Evolutionary conservation across 2,888 invertebrate species (phyloP).

Genomic region (Leptinotarsa juncta): DNA sequence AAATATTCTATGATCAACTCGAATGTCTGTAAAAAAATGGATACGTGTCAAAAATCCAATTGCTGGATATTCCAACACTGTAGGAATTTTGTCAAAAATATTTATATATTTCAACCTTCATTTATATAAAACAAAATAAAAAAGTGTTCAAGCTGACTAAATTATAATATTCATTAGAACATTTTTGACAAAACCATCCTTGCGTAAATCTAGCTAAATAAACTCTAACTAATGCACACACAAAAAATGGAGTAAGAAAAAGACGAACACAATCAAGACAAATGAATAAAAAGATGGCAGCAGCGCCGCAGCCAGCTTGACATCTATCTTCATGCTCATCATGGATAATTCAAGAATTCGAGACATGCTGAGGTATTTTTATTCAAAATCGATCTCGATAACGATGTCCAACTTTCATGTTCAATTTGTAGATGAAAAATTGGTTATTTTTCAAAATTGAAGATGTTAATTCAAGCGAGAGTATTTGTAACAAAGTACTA

Average conservation of each 20-base stretch:
- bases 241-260: constrained; percentile 41
- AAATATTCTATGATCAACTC: not conserved
- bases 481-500: constrained; percentile 15
- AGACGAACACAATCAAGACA: constrained; percentile 52
- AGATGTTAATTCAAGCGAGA: constrained; percentile 41
- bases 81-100: constrained; percentile 5
- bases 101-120: not conserved
- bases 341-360: constrained; percentile 41
- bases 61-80: constrained; percentile 1
- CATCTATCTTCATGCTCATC: constrained; percentile 58
- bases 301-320: constrained; percentile 62
- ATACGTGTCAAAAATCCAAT: not conserved
- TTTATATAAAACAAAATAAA: constrained; percentile 2
- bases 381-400: constrained; percentile 34
- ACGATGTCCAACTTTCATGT: constrained; percentile 40
- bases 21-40: not conserved
- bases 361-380: constrained; percentile 53
- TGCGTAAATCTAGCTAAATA: constrained; percentile 39
- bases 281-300: constrained; percentile 57
- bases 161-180: not conserved
- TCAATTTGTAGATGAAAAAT: constrained; percentile 38
- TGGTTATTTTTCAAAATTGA: constrained; percentile 32
- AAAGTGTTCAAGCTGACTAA: no score
- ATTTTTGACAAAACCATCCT: constrained; percentile 36
- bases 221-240: constrained; percentile 43